phyloP scores from a whole-genome alignment of 2,113 vertebrate genomes.

The Charadrius vociferus region DNA sequence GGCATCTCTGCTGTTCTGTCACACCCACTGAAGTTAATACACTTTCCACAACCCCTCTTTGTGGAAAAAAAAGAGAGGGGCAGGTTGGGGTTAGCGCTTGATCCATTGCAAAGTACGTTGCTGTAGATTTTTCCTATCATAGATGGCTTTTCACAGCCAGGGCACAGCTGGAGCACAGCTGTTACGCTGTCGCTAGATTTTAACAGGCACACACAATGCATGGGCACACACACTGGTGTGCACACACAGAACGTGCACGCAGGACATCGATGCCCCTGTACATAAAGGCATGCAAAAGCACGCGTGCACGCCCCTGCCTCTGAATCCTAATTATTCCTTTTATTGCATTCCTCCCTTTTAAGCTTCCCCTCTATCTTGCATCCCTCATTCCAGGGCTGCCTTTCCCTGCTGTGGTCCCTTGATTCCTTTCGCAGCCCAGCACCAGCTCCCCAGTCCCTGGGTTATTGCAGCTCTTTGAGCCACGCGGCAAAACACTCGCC shows the following conservation, averaged over 20 bases:
- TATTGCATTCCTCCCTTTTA: not conserved
- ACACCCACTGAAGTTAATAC: fast-evolving
- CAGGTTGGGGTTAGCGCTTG: not conserved
- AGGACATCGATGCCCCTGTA: not conserved
- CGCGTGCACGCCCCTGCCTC: not conserved
- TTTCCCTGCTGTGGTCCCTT: not conserved
- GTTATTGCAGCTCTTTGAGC: not conserved
- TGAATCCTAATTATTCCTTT: not conserved
- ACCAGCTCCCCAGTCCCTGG: not conserved
- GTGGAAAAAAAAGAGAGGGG: not conserved
- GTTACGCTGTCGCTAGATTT: not conserved
- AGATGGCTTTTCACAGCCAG: not conserved
- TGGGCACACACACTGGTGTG: not conserved
- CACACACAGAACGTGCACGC: not conserved
- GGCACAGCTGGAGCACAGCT: slow-evolving; percentile 50
- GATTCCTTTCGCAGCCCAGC: not conserved
- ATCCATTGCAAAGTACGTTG: not conserved
- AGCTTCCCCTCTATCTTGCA: not conserved
- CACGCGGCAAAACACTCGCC: not conserved
- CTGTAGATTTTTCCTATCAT: not conserved
- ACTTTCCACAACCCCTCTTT: not conserved
- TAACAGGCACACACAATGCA: not conserved
- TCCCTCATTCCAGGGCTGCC: not conserved
- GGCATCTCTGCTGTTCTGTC: fast-evolving
- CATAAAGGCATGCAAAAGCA: not conserved